Base-by-base conservation (phyloP, 2,113 vertebrate genomes). In the Nothoprocta pentlandii region DNA sequence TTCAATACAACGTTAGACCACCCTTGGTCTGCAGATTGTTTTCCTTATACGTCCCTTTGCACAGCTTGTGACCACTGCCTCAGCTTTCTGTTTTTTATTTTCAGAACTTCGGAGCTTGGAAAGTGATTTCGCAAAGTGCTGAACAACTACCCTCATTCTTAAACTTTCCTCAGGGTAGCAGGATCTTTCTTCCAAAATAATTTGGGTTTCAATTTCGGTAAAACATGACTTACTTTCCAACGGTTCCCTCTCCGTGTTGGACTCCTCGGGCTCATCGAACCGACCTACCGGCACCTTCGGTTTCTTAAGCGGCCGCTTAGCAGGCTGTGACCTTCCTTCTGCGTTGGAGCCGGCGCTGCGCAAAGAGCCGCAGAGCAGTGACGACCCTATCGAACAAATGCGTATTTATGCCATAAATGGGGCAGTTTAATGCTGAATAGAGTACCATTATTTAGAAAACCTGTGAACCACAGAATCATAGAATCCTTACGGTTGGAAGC, bases 271-370 rank as follows among this genome's bases (percentile, higher is more conserved):
- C 22, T 87, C 96, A 98, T 99, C 99, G 59, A 99, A 98, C 6
- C 98, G 98, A 30, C 99, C 99, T 70, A 98, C 97, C 2, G 99
- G 99, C 32, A 99, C 98, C 95, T 98, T 98, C 2, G 99, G 96
- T 94, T 99, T 99, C 97, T 97, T 99, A 47, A 98, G 96, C 1
- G 98, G 70, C 66, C 98, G 95, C 62, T 98, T 98, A 76, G 95
- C 92, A 41, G 96, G 81, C 36, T 95, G 92, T 44, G 78, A 66
- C 30, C 92, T 95, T 76, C 97, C 97, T 90, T 96, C 97, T 47
- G 91, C 39, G 64, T 89, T 94, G 34, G 86, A 97, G 95, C 69
- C 93, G 64, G 95, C 90, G 51, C 93, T 95, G 73, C 98, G 97
- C 32, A 91, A 62, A 76, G 83, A 94, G 32, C 67, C 85, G 93